Base-by-base conservation (phyloP, 2,113 vertebrate species). In the Rhinoderma darwinii region DNA sequence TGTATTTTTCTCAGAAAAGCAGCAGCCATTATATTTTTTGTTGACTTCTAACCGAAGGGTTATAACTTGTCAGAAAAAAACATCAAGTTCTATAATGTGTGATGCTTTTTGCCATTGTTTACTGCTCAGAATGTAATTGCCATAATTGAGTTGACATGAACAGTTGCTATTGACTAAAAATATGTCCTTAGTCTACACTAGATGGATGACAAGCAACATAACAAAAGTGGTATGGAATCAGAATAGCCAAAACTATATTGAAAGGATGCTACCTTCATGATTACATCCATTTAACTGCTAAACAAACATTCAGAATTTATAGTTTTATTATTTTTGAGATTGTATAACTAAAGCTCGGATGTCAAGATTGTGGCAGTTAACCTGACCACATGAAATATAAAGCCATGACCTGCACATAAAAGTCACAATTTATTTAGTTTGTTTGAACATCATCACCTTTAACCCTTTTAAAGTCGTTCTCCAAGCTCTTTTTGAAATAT, bases 81-180 rank as follows among this genome's bases (percentile, higher is more conserved):
- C 70, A 74, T 76, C 83, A 84, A 63, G 10, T 77, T n/a, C 61
- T 84, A 85, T 77, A 66, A 68, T 78, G 59, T 61, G 43, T 77
- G 74, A 85, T 78, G 74, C 41, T 85, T 77, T 84, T 77, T 78
- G 74, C 37, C 18, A 85, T 66, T 78, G 84, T 85, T 85, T 85
- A 85, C 84, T 39, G 12, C 59, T 68, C 43, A 37, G 27, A 85
- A 85, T 85, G 30, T 85, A 85, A 85, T 78, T 78, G 59, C 84
- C 74, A 68, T 85, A 66, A 78, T 85, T 78, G 78, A 66, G 74
- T 78, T 85, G 84, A 77, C 73, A 77, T 66, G 54, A 85, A 77
- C 74, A 78, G 56, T 78, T 32, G 56, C 54, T 63, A 63, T 77
- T 85, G 74, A 85, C 56, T 68, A 68, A 76, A 85, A 85, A 66